Evolutionary conservation across 2,113 vertebrate genomes (phyloP).

Genomic region (Mustela lutreola): DNA sequence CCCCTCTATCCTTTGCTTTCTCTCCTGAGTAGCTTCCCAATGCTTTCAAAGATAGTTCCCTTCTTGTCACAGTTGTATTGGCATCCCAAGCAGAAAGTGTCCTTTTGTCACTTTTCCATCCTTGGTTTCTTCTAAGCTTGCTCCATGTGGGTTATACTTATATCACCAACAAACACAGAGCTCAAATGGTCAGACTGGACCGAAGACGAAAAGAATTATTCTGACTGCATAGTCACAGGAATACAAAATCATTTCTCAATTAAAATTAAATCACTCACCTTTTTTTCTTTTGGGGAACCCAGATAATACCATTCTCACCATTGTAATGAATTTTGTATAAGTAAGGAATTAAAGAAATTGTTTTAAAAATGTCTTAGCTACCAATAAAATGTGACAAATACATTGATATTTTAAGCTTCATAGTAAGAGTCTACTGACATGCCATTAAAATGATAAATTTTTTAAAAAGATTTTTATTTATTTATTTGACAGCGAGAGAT

Average conservation of each 20-base stretch:
- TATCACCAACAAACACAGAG: background rate
- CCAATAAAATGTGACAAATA: background rate
- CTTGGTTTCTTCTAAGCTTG: background rate
- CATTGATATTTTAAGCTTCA: conserved; percentile 24
- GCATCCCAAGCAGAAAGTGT: conserved; percentile 11
- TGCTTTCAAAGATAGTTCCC: conserved; percentile 20
- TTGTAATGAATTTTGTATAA: conserved; percentile 34
- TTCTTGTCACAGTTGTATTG: conserved; percentile 17
- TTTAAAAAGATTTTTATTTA: too few relatives aligned
- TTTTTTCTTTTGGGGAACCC: background rate
- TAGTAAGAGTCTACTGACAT: conserved; percentile 33
- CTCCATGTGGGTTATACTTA: background rate
- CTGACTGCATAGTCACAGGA: background rate
- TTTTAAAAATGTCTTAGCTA: conserved; percentile 10
- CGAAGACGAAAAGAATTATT: conserved; percentile 30
- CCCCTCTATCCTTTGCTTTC: background rate
- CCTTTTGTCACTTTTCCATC: background rate
- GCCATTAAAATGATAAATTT: conserved; percentile 18
- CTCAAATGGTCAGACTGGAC: conserved; percentile 18
- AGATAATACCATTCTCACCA: background rate
- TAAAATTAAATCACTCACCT: conserved; percentile 20
- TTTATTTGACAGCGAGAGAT: too few relatives aligned
- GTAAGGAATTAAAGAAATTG: conserved; percentile 27
- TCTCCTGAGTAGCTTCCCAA: background rate
- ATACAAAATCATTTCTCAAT: background rate